phyloP scores from a whole-genome alignment of 92 coral and sea anemone genomes.

The Porites cylindrica region DNA sequence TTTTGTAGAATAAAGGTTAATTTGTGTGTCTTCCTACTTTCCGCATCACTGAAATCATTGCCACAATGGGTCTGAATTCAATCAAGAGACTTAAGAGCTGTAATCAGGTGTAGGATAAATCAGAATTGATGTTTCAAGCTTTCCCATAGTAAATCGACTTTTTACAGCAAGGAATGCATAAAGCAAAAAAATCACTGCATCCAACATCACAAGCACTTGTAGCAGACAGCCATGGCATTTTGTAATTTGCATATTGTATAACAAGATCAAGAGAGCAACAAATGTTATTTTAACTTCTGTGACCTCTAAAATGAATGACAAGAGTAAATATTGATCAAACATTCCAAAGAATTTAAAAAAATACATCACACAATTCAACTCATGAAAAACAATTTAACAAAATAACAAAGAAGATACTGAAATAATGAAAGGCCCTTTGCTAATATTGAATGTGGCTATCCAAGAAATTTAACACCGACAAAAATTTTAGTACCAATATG shows the following conservation, averaged over 20 bases:
- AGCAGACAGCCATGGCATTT: constrained; percentile 13
- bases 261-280: background rate
- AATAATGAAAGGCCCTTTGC: background rate
- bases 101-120: background rate
- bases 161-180: constrained; percentile 23
- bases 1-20: background rate
- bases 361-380: background rate
- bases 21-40: constrained; percentile 3
- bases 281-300: constrained; percentile 36
- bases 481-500: no score
- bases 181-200: background rate
- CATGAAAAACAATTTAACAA: background rate
- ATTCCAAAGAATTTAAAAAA: constrained; percentile 7
- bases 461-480: background rate
- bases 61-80: background rate
- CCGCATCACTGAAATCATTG: background rate
- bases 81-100: background rate
- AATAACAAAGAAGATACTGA: background rate
- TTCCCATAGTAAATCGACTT: background rate
- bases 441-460: background rate
- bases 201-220: constrained; percentile 33
- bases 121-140: background rate
- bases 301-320: constrained; percentile 13
- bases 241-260: constrained; percentile 13
- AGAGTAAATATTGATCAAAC: constrained; percentile 32